These are phyloP conservation scores for Macropus fuliginosus DNA, from an alignment of 2,797 vertebrate species.

Conservation along the genomic window DNA sequence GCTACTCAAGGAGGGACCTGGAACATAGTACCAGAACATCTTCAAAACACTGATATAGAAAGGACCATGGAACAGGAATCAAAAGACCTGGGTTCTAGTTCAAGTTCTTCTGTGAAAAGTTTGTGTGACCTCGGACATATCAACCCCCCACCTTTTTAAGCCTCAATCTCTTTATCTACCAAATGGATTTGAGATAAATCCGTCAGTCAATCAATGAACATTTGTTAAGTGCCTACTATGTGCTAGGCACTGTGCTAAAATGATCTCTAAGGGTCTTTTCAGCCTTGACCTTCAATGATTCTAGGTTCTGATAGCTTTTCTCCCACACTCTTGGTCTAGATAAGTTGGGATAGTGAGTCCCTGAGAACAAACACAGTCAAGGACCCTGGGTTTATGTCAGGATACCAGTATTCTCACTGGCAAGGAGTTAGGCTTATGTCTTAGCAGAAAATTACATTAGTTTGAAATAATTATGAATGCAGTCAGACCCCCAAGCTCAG, in stretches of 20 bases:
- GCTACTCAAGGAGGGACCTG: not conserved
- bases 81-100: not conserved
- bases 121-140: too few species aligned
- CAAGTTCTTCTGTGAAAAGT: too few species aligned
- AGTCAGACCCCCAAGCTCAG: not conserved
- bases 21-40: not conserved
- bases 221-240: not conserved
- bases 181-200: not conserved
- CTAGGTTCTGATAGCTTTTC: not conserved
- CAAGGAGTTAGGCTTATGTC: rapidly evolving
- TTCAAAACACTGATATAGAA: not conserved
- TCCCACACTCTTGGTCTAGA: not conserved
- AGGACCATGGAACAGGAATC: not conserved
- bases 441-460: not conserved
- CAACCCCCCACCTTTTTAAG: too few species aligned
- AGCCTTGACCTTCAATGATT: not conserved
- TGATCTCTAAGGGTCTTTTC: not conserved
- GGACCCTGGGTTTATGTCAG: not conserved
- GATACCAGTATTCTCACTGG: not conserved
- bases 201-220: not conserved
- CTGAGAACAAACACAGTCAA: rapidly evolving
- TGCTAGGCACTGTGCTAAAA: not conserved
- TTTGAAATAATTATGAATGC: not conserved
- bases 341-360: not conserved
- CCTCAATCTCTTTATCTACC: not conserved